Conservation (phyloP, 2,113 vertebrate genomes). For the Ondatra zibethicus region DNA sequence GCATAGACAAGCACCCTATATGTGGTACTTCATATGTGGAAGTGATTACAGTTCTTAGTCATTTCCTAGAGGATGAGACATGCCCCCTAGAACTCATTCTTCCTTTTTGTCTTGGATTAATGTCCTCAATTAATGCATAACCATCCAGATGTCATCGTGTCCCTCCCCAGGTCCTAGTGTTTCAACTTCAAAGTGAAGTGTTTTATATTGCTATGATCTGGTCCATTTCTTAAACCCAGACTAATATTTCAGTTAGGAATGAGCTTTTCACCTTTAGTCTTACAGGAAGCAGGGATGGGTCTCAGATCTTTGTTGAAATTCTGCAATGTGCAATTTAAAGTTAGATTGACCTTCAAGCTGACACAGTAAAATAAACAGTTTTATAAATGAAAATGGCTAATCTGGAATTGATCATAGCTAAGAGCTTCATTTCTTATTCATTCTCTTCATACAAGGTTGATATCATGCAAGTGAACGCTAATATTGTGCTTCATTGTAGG, state of each 20-base stretch:
- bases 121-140: background rate
- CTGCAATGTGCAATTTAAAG: conserved; percentile 81
- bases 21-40: background rate
- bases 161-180: background rate
- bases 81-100: background rate
- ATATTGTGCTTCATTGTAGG: conserved; percentile 82
- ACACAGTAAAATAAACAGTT: conserved; percentile 88
- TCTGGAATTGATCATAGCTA: conserved; percentile 84
- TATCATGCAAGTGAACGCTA: conserved; percentile 86
- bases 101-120: conserved; percentile 19
- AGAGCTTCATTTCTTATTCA: conserved; percentile 90
- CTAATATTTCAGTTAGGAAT: conserved; percentile 57
- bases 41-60: background rate
- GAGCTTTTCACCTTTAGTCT: conserved; percentile 69
- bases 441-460: conserved; percentile 87
- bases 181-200: conserved; percentile 49
- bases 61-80: background rate
- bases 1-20: background rate
- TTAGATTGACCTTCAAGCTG: conserved; percentile 88
- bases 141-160: background rate
- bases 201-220: conserved; percentile 53
- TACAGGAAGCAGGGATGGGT: conserved; percentile 65
- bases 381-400: conserved; percentile 88
- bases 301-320: conserved; percentile 78
- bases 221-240: conserved; percentile 55